Percentiles rank a stretch among this genome's conserved stretches.
Evolutionary conservation across 2,888 invertebrate genomes (phyloP).

Genomic region (Gymnocheta viridis): DNA sequence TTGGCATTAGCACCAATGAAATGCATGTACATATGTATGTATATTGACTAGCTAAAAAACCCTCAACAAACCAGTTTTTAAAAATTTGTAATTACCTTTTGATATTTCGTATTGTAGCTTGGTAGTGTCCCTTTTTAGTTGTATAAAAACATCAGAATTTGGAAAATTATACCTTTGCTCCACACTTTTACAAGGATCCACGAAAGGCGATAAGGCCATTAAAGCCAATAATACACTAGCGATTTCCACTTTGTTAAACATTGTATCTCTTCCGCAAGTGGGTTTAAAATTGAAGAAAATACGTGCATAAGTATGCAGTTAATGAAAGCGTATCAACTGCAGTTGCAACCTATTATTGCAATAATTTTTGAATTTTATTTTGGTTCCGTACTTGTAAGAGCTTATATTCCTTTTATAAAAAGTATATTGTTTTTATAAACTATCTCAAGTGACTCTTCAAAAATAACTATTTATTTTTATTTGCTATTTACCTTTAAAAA

Average conservation of each 20-base stretch:
- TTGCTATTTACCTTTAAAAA: too few relatives aligned
- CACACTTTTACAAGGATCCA: slow-evolving; percentile 73
- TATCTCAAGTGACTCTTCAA: slow-evolving; percentile 56
- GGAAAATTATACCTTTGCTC: slow-evolving; percentile 76
- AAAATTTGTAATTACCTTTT: slow-evolving; percentile 73
- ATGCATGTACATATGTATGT: not conserved
- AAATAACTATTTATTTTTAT: slow-evolving; percentile 24
- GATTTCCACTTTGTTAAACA: slow-evolving; percentile 10
- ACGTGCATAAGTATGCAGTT: too few relatives aligned
- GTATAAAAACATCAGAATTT: slow-evolving; percentile 76
- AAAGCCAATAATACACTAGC: not conserved
- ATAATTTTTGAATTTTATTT: not conserved
- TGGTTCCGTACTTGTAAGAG: not conserved
- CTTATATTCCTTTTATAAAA: slow-evolving; percentile 37
- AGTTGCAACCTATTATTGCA: not conserved
- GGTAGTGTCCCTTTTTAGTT: slow-evolving; percentile 72
- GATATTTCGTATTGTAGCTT: slow-evolving; percentile 78
- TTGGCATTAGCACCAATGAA: too few relatives aligned
- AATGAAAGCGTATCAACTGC: not conserved
- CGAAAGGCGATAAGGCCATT: not conserved
- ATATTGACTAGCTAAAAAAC: too few relatives aligned
- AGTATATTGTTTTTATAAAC: not conserved
- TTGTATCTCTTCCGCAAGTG: slow-evolving; percentile 15
- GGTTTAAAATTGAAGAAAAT: not conserved
- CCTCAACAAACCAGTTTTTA: too few relatives aligned